Evolutionary conservation across 1,140 invertebrate species (phyloP).

Genomic region (Bombus superbus): DNA sequence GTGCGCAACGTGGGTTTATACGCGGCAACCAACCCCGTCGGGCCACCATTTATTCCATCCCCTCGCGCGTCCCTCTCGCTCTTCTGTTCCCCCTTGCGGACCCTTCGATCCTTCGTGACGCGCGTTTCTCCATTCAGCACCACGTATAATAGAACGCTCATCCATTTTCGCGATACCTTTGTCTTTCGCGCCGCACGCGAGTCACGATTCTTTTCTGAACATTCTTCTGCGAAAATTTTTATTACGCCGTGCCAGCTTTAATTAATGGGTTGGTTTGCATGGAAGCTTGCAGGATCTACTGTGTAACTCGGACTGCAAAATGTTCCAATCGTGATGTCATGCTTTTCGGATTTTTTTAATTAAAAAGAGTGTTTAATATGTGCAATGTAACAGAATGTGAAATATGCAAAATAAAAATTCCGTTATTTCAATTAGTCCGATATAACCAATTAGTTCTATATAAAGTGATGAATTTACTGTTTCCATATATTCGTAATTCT

Average conservation of each 20-base stretch:
- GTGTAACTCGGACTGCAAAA: not conserved
- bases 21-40: conserved; percentile 56
- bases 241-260: conserved; percentile 3
- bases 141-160: conserved; percentile 62
- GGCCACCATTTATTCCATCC: conserved; percentile 18
- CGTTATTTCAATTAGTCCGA: not conserved
- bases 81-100: not conserved
- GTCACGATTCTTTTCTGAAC: conserved; percentile 37
- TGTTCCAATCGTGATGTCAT: not conserved
- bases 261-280: conserved; percentile 27
- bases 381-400: not conserved
- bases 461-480: not conserved
- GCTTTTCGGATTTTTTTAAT: not conserved
- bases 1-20: conserved; percentile 64
- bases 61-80: conserved; percentile 22
- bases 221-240: conserved; percentile 38
- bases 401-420: not conserved
- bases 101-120: conserved; percentile 33
- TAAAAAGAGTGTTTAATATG: not conserved
- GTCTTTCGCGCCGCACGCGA: conserved; percentile 30
- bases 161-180: conserved; percentile 60
- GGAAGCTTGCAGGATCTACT: conserved; percentile 7
- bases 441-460: not conserved
- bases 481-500: not conserved
- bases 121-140: conserved; percentile 21